phyloP scores from a whole-genome alignment of 2,888 invertebrate species.

The Drosophila algonquin region DNA sequence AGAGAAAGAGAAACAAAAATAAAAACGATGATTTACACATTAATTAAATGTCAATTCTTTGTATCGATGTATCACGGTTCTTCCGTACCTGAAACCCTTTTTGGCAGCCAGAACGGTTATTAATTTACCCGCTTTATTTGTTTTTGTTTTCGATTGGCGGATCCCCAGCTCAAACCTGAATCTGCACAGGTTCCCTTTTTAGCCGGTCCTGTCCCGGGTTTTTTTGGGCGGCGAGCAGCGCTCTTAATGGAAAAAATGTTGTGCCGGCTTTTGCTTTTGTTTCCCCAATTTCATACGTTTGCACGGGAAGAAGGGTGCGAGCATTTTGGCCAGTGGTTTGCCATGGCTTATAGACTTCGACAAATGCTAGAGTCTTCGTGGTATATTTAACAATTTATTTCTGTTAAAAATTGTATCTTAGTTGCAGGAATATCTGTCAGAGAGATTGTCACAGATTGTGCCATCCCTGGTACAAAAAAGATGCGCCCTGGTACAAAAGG shows the following conservation, averaged over 20 bases:
- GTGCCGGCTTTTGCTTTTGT: slow-evolving; percentile 36
- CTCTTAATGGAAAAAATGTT: slow-evolving; percentile 69
- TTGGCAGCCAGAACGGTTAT: slow-evolving; percentile 65
- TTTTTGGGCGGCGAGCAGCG: slow-evolving; percentile 15
- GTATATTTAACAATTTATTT: too few relatives aligned
- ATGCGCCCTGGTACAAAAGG: not conserved
- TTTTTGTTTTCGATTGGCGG: slow-evolving; percentile 10
- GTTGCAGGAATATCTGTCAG: too few relatives aligned
- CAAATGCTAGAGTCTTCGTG: too few relatives aligned
- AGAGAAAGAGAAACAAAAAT: slow-evolving; percentile 24
- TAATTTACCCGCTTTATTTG: slow-evolving; percentile 59
- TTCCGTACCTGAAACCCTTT: slow-evolving; percentile 37
- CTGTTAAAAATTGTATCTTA: too few relatives aligned
- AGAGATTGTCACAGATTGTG: too few relatives aligned
- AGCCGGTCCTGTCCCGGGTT: slow-evolving; percentile 22
- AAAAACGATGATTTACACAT: slow-evolving; percentile 71
- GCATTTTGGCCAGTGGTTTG: not conserved
- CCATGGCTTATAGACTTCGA: too few relatives aligned
- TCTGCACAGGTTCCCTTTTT: slow-evolving; percentile 10
- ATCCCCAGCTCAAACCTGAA: slow-evolving; percentile 18
- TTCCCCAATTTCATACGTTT: slow-evolving; percentile 32
- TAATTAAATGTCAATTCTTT: slow-evolving; percentile 76
- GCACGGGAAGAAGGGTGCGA: slow-evolving; percentile 1
- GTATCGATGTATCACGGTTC: slow-evolving; percentile 5
- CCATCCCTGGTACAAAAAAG: not conserved